phyloP scores from a whole-genome alignment of 2,888 invertebrate genomes.

The Odiellus spinosus region DNA sequence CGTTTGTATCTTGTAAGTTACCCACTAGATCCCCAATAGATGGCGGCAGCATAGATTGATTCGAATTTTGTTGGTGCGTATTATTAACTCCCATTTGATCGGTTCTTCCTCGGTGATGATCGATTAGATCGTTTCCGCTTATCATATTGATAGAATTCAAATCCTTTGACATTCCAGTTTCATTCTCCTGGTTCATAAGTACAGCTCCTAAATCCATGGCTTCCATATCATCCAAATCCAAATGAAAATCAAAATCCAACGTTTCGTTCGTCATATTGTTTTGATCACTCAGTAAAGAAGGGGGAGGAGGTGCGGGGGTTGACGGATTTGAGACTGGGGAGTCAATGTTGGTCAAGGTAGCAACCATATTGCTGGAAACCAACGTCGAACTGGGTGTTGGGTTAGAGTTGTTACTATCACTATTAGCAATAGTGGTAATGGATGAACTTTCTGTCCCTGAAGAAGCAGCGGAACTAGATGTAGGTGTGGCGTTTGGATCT shows the following conservation, averaged over 20 bases:
- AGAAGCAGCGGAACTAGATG: slow-evolving; percentile 2
- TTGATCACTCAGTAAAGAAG: slow-evolving; percentile 8
- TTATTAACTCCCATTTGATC: too few species aligned
- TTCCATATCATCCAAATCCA: slow-evolving; percentile 44
- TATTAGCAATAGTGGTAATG: not conserved
- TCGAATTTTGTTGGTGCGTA: too few species aligned
- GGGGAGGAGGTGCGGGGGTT: slow-evolving; percentile 2
- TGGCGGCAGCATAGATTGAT: too few species aligned
- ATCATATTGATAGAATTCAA: too few species aligned
- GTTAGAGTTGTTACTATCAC: not conserved
- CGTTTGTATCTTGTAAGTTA: too few species aligned
- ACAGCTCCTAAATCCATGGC: slow-evolving; percentile 37
- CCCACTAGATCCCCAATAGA: too few species aligned
- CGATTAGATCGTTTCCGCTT: too few species aligned
- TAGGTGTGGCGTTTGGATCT: slow-evolving; percentile 23
- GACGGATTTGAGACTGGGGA: not conserved
- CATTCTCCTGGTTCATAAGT: not conserved
- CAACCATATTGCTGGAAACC: not conserved
- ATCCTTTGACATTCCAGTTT: too few species aligned
- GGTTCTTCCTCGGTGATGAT: too few species aligned
- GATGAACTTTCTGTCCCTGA: slow-evolving; percentile 11
- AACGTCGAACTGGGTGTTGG: not conserved
- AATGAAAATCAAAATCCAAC: slow-evolving; percentile 44
- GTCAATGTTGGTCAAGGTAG: too few species aligned
- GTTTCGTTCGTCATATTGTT: slow-evolving; percentile 17